Percentiles rank a stretch among this genome's conserved stretches.
These are phyloP conservation scores for Pangasius mekongensis DNA, from an alignment of 2,797 vertebrate genomes.

Conservation along the genomic window DNA sequence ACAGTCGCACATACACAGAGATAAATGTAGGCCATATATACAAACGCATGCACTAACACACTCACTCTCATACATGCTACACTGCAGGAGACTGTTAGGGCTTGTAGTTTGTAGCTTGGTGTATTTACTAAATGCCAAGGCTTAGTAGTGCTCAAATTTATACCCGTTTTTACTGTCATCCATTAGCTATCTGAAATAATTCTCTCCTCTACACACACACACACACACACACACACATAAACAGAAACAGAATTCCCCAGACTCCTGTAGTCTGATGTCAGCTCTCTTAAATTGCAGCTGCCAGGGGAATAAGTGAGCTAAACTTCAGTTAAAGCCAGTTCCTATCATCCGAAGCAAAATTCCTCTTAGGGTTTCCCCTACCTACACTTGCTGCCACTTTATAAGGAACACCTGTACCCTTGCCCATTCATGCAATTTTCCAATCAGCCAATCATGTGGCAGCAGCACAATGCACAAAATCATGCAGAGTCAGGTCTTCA, in stretches of 20 bases:
- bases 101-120: not conserved
- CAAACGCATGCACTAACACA: not conserved
- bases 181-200: slow-evolving; percentile 23
- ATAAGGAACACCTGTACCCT: not conserved
- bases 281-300: slow-evolving; percentile 60
- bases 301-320: slow-evolving; percentile 59
- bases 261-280: slow-evolving; percentile 64
- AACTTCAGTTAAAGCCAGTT: not conserved
- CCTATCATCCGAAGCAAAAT: not conserved
- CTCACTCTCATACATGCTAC: slow-evolving; percentile 33
- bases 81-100: not conserved
- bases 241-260: slow-evolving; percentile 52
- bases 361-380: not conserved
- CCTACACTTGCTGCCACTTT: not conserved
- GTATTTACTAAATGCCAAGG: not conserved
- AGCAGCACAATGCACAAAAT: not conserved
- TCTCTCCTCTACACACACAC: slow-evolving; percentile 48
- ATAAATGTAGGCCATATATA: not conserved
- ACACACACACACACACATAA: slow-evolving; percentile 27
- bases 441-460: not conserved
- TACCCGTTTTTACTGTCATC: not conserved
- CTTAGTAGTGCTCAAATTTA: not conserved
- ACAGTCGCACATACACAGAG: slow-evolving; percentile 38
- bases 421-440: not conserved
- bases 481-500: not conserved